Evolutionary conservation across 64 coral and sea anemone species (phyloP).

Genomic region (Stichodactyla helianthus): DNA sequence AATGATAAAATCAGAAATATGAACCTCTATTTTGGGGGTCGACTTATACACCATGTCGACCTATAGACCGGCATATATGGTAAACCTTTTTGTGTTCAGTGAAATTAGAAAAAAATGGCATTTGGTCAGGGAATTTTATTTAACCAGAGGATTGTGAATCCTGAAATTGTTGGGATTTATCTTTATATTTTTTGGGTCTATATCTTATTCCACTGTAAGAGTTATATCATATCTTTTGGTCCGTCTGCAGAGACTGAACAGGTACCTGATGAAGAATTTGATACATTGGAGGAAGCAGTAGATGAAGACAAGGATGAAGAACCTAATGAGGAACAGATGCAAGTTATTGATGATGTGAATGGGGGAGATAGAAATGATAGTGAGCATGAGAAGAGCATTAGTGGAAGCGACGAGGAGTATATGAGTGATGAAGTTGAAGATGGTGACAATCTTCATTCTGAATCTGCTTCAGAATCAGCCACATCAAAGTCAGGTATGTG

Average conservation of each 20-base stretch:
- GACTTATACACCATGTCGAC: too few species aligned
- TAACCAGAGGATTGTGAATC: too few species aligned
- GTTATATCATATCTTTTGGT: too few species aligned
- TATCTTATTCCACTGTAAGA: too few species aligned
- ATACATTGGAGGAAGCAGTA: slow-evolving; percentile 2
- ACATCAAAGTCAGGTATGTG: slow-evolving; percentile 73
- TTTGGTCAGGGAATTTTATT: too few species aligned
- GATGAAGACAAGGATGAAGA: slow-evolving; percentile 4
- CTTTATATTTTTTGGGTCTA: too few species aligned
- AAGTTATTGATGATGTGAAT: slow-evolving; percentile 87
- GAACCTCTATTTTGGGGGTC: too few species aligned
- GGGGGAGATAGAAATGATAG: slow-evolving; percentile 40
- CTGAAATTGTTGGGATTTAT: too few species aligned
- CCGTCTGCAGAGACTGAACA: neutral
- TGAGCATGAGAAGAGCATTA: slow-evolving; percentile 7
- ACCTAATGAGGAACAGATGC: slow-evolving; percentile 58
- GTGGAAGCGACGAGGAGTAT: slow-evolving; percentile 25
- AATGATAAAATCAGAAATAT: too few species aligned
- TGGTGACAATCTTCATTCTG: neutral
- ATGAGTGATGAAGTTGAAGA: slow-evolving; percentile 41
- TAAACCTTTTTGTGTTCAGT: too few species aligned
- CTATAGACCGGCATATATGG: too few species aligned
- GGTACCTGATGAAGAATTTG: slow-evolving; percentile 3
- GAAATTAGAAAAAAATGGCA: too few species aligned
- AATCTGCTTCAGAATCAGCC: slow-evolving; percentile 57